Evolutionary conservation across 2,888 invertebrate species (phyloP).

Genomic region (Sphecodes monilicornis): DNA sequence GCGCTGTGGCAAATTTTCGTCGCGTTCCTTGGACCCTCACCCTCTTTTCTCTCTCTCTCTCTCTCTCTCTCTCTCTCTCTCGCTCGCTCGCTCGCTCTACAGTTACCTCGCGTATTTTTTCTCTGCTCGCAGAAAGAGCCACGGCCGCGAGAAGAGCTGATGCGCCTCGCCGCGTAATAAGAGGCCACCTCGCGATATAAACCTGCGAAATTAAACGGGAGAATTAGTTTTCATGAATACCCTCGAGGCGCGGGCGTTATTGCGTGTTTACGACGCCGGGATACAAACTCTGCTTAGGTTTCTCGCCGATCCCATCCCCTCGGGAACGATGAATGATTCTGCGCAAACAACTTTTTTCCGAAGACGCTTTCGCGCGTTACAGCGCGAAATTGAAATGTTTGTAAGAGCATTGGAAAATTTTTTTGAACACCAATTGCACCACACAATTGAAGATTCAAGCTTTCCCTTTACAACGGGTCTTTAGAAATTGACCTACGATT

Average conservation of each 20-base stretch:
- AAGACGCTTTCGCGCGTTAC: neutral
- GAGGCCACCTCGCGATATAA: slow-evolving; percentile 46
- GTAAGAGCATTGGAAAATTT: neutral
- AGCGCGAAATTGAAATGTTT: neutral
- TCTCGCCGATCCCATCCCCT: neutral
- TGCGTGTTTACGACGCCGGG: slow-evolving; percentile 47
- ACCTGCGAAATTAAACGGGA: slow-evolving; percentile 68
- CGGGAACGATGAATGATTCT: neutral
- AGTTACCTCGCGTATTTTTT: neutral
- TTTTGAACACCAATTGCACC: neutral
- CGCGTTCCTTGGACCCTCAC: neutral
- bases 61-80: too few relatives aligned
- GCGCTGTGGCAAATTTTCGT: neutral
- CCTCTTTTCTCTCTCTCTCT: neutral
- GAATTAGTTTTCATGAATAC: slow-evolving; percentile 68
- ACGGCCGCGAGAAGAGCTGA: slow-evolving; percentile 20
- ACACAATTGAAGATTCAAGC: neutral
- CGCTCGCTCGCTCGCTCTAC: neutral
- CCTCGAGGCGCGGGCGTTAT: slow-evolving; percentile 48
- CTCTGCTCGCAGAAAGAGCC: neutral
- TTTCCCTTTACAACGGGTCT: too few relatives aligned
- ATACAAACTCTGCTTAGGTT: slow-evolving; percentile 14
- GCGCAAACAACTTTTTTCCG: neutral
- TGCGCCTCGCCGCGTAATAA: slow-evolving; percentile 50
- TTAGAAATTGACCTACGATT: neutral